A percentile compares a stretch with the other conserved stretches of the same genome.
Conservation (phyloP, 2,113 vertebrate genomes). For the Boulengeromyrus knoepffleri region DNA sequence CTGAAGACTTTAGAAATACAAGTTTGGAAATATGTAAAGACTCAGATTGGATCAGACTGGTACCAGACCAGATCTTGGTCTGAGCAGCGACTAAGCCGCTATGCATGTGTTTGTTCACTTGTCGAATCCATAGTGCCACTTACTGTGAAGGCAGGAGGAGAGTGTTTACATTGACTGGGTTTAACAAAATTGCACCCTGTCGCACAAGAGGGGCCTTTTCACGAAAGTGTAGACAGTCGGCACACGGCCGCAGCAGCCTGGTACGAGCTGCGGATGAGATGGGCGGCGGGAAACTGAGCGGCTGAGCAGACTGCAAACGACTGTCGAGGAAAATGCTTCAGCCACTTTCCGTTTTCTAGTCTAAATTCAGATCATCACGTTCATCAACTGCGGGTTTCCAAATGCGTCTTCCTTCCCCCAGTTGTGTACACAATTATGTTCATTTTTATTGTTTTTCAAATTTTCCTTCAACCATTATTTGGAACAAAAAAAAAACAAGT, state of each 20-base stretch:
- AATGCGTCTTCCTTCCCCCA: background rate
- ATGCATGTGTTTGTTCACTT: background rate
- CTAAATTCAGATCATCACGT: background rate
- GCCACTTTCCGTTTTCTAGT: background rate
- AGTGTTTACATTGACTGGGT: background rate
- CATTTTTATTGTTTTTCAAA: background rate
- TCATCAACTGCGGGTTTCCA: background rate
- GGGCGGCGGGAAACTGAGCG: background rate
- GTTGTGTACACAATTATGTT: background rate
- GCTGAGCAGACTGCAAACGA: background rate
- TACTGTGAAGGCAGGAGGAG: background rate
- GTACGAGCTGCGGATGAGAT: background rate
- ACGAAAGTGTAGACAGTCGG: background rate
- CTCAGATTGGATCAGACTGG: background rate
- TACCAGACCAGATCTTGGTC: background rate
- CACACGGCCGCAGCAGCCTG: background rate
- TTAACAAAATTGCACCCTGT: background rate
- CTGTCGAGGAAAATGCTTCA: background rate
- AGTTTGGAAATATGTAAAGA: background rate
- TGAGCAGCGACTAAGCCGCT: background rate
- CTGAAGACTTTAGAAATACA: background rate
- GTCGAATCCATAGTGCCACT: background rate
- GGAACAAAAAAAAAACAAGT: background rate
- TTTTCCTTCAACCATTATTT: background rate
- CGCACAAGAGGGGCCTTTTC: background rate